Evolutionary conservation across 2,113 vertebrate genomes (phyloP).

Genomic region (Thymallus thymallus): DNA sequence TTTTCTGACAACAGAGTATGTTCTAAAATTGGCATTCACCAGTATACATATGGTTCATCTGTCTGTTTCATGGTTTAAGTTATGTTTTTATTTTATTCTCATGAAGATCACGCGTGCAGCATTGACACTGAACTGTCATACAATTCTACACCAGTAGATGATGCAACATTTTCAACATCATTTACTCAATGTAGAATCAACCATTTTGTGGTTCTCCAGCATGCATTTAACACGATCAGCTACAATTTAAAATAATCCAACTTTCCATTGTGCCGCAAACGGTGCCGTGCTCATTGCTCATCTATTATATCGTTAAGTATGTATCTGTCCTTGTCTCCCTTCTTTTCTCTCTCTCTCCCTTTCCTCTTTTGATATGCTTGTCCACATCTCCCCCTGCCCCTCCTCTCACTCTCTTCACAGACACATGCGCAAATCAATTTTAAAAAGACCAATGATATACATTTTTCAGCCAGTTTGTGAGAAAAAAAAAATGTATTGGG

Average conservation of each 20-base stretch:
- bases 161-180: not conserved
- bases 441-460: constrained; percentile 11
- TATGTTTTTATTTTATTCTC: too few relatives aligned
- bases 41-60: not conserved
- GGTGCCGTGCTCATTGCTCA: too few relatives aligned
- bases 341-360: too few relatives aligned
- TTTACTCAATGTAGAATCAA: not conserved
- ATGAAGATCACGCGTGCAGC: not conserved
- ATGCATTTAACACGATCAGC: not conserved
- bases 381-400: not conserved
- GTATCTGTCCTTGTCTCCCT: too few relatives aligned
- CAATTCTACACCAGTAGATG: not conserved
- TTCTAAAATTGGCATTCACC: not conserved
- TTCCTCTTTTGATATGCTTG: not conserved
- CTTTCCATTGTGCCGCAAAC: too few relatives aligned
- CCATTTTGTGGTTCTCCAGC: not conserved
- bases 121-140: not conserved
- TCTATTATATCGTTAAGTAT: too few relatives aligned
- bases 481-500: too few relatives aligned
- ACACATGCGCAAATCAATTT: not conserved
- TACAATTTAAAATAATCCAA: not conserved
- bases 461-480: too few relatives aligned
- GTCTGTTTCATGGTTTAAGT: too few relatives aligned
- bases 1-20: not conserved
- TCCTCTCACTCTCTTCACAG: not conserved